phyloP scores from a whole-genome alignment of 1,140 invertebrate genomes.

The Pogonognathellus flavescens region DNA sequence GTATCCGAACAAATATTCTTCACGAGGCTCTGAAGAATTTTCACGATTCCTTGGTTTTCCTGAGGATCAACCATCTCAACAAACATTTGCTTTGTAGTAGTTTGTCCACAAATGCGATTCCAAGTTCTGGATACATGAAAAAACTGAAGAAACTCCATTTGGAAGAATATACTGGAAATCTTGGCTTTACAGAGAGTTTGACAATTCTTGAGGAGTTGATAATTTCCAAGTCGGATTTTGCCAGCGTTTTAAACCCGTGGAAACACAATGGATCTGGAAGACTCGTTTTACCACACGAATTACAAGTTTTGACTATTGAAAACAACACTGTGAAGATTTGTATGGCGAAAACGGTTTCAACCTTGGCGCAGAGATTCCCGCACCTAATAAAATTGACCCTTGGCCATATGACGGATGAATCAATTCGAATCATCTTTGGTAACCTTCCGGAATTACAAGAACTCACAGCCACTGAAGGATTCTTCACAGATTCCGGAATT shows the following conservation, averaged over 20 bases:
- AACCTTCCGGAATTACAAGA: constrained; percentile 46
- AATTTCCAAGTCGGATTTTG: constrained; percentile 30
- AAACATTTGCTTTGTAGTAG: constrained; percentile 23
- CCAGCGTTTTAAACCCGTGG: neutral
- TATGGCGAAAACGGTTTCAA: neutral
- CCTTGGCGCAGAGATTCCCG: neutral
- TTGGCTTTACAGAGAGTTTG: neutral
- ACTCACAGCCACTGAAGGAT: constrained; percentile 39
- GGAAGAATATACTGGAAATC: constrained; percentile 40
- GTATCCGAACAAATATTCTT: neutral
- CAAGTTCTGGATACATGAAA: constrained; percentile 11
- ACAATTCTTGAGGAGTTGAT: neutral
- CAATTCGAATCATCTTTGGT: constrained; percentile 44
- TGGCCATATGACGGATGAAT: constrained; percentile 35
- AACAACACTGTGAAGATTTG: constrained; percentile 28
- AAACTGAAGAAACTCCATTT: constrained; percentile 12
- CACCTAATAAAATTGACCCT: neutral
- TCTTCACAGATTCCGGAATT: constrained; percentile 52
- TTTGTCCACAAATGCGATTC: constrained; percentile 29
- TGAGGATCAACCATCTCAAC: constrained; percentile 33
- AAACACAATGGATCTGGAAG: neutral
- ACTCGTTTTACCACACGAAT: neutral
- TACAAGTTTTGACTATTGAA: neutral
- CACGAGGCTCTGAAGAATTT: constrained; percentile 37
- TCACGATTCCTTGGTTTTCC: constrained; percentile 7